These are phyloP conservation scores for Trachurus trachurus DNA, from an alignment of 2,797 vertebrate genomes.

Conservation along the genomic window DNA sequence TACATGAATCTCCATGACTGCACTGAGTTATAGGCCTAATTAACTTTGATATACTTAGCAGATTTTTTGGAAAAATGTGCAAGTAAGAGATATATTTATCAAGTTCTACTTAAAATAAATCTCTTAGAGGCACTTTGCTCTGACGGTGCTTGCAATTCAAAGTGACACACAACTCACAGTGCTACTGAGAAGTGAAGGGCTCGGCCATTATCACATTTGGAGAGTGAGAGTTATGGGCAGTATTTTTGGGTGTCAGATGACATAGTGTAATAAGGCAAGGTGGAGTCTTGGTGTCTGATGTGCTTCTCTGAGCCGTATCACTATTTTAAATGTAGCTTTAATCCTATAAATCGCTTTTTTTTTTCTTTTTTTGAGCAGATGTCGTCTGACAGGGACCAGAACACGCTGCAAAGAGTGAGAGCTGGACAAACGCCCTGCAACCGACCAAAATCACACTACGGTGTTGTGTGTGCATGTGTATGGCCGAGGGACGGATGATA, in stretches of 20 bases:
- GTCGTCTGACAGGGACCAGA: slow-evolving; percentile 33
- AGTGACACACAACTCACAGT: slow-evolving; percentile 41
- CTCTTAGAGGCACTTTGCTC: slow-evolving; percentile 29
- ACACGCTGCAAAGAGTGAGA: slow-evolving; percentile 40
- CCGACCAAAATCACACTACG: slow-evolving; percentile 43
- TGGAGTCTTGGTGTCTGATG: slow-evolving; percentile 46
- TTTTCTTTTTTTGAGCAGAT: slow-evolving; percentile 39
- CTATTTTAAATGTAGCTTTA: slow-evolving; percentile 39
- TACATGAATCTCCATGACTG: slow-evolving; percentile 25
- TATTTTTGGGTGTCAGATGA: slow-evolving; percentile 38
- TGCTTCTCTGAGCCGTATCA: background rate
- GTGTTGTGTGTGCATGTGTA: slow-evolving; percentile 14
- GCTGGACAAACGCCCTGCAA: slow-evolving; percentile 62
- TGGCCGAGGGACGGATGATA: slow-evolving; percentile 48
- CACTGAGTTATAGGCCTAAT: slow-evolving; percentile 40
- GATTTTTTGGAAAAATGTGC: slow-evolving; percentile 1
- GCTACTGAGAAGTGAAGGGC: background rate
- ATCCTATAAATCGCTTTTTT: slow-evolving; percentile 47
- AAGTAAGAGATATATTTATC: slow-evolving; percentile 6
- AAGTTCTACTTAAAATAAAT: slow-evolving; percentile 45
- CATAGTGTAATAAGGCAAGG: slow-evolving; percentile 1
- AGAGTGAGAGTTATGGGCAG: slow-evolving; percentile 26
- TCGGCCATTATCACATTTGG: slow-evolving; percentile 28
- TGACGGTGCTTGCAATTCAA: slow-evolving; percentile 15
- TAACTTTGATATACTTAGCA: slow-evolving; percentile 31